Evolutionary conservation across 2,113 vertebrate species (phyloP).

Genomic region (Limanda limanda): DNA sequence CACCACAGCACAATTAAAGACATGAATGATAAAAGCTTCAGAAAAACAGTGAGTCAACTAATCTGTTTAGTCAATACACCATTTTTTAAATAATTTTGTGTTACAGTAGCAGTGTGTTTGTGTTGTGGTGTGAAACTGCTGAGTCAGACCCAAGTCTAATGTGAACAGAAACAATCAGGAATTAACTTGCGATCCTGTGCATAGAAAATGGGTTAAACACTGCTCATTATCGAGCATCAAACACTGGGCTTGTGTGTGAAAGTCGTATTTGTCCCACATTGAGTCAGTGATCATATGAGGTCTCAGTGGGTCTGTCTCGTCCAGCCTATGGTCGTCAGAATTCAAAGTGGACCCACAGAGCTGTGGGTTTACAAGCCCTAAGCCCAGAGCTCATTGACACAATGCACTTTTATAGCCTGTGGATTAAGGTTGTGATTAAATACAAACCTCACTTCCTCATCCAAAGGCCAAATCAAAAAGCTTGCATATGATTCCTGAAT

Average conservation of each 20-base stretch:
- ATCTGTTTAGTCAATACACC: background rate
- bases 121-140: background rate
- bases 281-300: constrained; percentile 16
- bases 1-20: no score
- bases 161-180: background rate
- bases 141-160: background rate
- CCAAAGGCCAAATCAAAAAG: constrained; percentile 53
- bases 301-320: background rate
- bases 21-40: no score
- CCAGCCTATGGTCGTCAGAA: background rate
- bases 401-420: constrained; percentile 50
- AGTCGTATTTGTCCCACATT: background rate
- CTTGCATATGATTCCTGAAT: background rate
- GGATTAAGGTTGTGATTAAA: constrained; percentile 64
- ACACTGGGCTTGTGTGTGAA: background rate
- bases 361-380: constrained; percentile 35
- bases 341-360: constrained; percentile 26
- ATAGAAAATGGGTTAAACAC: constrained; percentile 1
- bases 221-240: background rate
- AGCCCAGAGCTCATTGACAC: constrained; percentile 62
- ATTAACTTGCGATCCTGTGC: background rate
- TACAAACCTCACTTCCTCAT: constrained; percentile 53
- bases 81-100: background rate
- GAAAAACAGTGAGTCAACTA: background rate
- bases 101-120: background rate